Evolutionary conservation across 1,140 invertebrate species (phyloP).

Genomic region (Pachyrhynchus sulphureomaculatus): DNA sequence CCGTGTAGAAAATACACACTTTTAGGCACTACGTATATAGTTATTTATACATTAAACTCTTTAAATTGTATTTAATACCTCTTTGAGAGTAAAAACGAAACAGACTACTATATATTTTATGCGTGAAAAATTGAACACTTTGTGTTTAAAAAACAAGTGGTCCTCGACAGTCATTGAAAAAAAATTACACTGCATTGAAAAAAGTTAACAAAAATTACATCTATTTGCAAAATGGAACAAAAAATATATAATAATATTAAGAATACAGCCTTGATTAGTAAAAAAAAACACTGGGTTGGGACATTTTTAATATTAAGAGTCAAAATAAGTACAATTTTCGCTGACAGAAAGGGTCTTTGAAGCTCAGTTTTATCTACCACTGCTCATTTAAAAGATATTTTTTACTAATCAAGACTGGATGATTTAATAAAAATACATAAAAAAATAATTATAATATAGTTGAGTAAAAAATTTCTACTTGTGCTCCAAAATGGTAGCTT

Average conservation of each 20-base stretch:
- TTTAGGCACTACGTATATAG: too few species aligned
- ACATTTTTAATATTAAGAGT: too few species aligned
- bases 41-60: too few species aligned
- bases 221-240: constrained; percentile 2
- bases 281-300: neutral
- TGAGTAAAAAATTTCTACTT: constrained; percentile 47
- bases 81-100: too few species aligned
- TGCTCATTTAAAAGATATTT: neutral
- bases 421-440: neutral
- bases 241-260: neutral
- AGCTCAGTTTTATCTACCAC: neutral
- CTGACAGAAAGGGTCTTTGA: too few species aligned
- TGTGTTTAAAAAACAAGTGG: neutral
- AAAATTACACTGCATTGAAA: neutral
- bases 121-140: too few species aligned
- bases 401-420: neutral
- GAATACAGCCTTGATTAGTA: neutral
- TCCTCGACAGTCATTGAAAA: neutral
- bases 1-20: too few species aligned
- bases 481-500: constrained; percentile 62
- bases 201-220: constrained; percentile 5
- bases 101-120: too few species aligned
- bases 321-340: too few species aligned
- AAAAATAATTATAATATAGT: neutral
- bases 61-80: too few species aligned